A percentile compares a stretch with the other conserved stretches of the same genome.
Evolutionary conservation across 2,888 invertebrate genomes (phyloP).

Genomic region (Esperia sulphurella): DNA sequence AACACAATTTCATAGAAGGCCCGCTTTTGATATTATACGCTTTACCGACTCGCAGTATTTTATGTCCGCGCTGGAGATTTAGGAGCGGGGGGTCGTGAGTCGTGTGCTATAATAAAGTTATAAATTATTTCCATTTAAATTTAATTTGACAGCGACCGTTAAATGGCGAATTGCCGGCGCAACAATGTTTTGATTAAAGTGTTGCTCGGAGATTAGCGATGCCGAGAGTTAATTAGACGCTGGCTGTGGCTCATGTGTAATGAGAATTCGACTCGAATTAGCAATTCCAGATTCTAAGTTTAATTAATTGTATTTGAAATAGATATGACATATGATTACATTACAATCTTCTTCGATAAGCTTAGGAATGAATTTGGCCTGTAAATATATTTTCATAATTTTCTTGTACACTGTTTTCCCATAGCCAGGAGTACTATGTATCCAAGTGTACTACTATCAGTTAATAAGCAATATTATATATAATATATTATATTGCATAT

Average conservation of each 20-base stretch:
- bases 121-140: slow-evolving; percentile 76
- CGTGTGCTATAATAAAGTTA: slow-evolving; percentile 71
- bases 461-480: no score
- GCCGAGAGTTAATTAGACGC: slow-evolving; percentile 21
- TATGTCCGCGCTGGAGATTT: slow-evolving; percentile 66
- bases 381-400: background rate
- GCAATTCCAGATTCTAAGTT: background rate
- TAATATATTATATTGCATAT: no score
- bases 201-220: slow-evolving; percentile 43
- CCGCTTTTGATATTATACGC: slow-evolving; percentile 44
- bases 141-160: slow-evolving; percentile 73
- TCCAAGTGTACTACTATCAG: no score
- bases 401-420: no score
- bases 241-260: slow-evolving; percentile 1
- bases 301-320: background rate
- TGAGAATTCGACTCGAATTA: background rate
- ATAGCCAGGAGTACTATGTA: no score
- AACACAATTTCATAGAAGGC: slow-evolving; percentile 73
- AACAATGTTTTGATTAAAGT: slow-evolving; percentile 63
- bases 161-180: slow-evolving; percentile 52
- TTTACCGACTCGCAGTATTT: slow-evolving; percentile 64
- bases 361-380: background rate
- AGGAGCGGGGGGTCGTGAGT: slow-evolving; percentile 45
- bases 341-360: no score
- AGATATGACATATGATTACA: background rate